Evolutionary conservation across 1,140 invertebrate genomes (phyloP), one percentile per base, ranked within the genome.

Genomic region (Cepaea nemoralis): DNA sequence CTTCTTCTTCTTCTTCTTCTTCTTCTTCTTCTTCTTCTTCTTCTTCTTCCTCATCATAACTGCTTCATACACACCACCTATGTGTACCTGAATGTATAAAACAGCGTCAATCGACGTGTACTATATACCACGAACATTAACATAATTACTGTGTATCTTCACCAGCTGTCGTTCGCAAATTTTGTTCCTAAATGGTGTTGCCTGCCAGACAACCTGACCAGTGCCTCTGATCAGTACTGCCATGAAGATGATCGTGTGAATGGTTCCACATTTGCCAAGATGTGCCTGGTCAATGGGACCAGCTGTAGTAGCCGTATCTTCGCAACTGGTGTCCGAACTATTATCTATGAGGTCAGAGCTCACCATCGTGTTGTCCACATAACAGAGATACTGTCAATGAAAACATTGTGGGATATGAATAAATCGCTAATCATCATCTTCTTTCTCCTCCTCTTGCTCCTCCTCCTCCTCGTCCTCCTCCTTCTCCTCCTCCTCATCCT

Each of bases 141-240:
- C n/a, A n/a, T n/a, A n/a, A n/a, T n/a, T n/a, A n/a, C n/a, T n/a
- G n/a, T n/a, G n/a, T 70, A 10, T 12, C n/a, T 16, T 8, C 69
- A n/a, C 40, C 69, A 70, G 69, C 39, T 70, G 69, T 70, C 69
- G 1, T 70, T 40, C 40, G 69, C 69, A 6, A 70, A 70, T 37
- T 70, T 40, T 40, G 69, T 70, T 0, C 69, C 69, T 22, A 42
- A 39, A 40, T 70, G 69, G 69, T 70, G 69, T 37, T 70, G 69
- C 22, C 19, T 70, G 22, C 69, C 69, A 27, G 69, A 70, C 69
- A 70, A 70, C 24, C 35, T 27, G 1, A 70, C 69, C 2, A n/a
- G 1, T 6, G 24, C 12, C 19, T 70, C 69, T 5, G 69, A 40
- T 22, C 69, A 40, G 69, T 40, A n/a, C 24, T 63, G 59, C 59